Evolutionary conservation across 2,888 invertebrate genomes (phyloP), one percentile per base, ranked within the genome.

Genomic region (Drosophila robusta): DNA sequence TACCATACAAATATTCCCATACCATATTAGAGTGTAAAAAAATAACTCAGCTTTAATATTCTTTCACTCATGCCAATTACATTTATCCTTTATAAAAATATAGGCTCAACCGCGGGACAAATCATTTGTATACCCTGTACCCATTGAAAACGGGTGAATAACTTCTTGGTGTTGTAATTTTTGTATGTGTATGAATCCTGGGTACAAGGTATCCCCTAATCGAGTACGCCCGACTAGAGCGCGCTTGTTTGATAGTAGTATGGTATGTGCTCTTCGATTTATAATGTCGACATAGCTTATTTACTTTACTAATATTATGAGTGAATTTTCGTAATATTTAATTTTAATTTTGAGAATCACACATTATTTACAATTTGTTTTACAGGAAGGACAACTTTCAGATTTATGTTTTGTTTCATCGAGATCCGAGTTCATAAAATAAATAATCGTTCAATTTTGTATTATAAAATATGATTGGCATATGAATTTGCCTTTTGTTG

Each of bases 51-150:
- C 77, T 74, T 75, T 58, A 57, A 67, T 64, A 47, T 73, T 34
- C 78, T 63, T 72, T 71, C 66, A 55, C 47, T 87, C 88, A 87
- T 75, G 86, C 83, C 69, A 83, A 82, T 77, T 71, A 50, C 83
- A 74, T 36, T 70, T 45, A 45, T 60, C 16, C 52, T 49, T 63
- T 75, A 75, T 46, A 78, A 76, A 78, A 78, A 76, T 78, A 78
- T 56, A 76, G 79, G 76, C 67, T 75, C 76, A 67, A 70, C 75
- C 76, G 47, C 68, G 44, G 29, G 26, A 62, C 72, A 76, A 61
- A 36, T 76, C 54, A 47, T 65, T 66, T 36, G 41, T 9, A 29
- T 12, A 34, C 11, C 34, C 4, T 34, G 11, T 12, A 12, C 34
- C 34, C 34, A 12, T 34, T 34, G 12, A 34, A 29, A 29, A 34